Evolutionary conservation across 2,888 invertebrate genomes (phyloP), one percentile per base, ranked within the genome.

Genomic region (Tenthredo mesomela): DNA sequence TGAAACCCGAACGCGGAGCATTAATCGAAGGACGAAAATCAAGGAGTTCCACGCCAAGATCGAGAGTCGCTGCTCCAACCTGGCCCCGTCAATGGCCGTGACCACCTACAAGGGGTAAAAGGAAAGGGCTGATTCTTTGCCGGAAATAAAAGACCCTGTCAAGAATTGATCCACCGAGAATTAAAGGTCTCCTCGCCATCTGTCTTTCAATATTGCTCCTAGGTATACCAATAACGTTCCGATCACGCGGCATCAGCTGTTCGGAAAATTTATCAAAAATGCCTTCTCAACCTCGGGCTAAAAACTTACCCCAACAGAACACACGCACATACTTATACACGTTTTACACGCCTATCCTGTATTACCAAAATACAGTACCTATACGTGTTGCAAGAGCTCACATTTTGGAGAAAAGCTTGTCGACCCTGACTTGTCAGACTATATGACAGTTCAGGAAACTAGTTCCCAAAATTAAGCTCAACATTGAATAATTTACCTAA

Each of bases 1-100:
- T 18, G 80, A 10, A 61, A 37, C 80, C n/a, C 33, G 61, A 58
- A 80, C 61, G 58, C 25, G 37, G 40, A 61, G 37, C 40, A 80
- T 80, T 80, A 80, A 80, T 80, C 58, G 58, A 80, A 80, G 25
- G 58, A 80, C 61, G 40, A 80, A 61, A 61, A 80, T 61, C 61
- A 80, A 61, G 25, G 80, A 40, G 58, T 43, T 61, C 9, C 40
- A 15, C 15, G n/a, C n/a, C 61, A 21, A 61, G 80, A 40, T 58
- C 58, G 80, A 61, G 80, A 61, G n/a, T 21, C 80, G 37, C 12
- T 40, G 58, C 80, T 37, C 21, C 37, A 54, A 33, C 37, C 61
- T 33, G 40, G 40, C 58, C 77, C 33, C 54, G 50, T 50, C 50
- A 77, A 54, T 73, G 40, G 43, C 73, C 54, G 18, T 77, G 50